Percentiles rank a stretch among this genome's conserved stretches.
These are phyloP conservation scores for Cynaeus angustus DNA, from an alignment of 2,888 invertebrate species.

Conservation along the genomic window DNA sequence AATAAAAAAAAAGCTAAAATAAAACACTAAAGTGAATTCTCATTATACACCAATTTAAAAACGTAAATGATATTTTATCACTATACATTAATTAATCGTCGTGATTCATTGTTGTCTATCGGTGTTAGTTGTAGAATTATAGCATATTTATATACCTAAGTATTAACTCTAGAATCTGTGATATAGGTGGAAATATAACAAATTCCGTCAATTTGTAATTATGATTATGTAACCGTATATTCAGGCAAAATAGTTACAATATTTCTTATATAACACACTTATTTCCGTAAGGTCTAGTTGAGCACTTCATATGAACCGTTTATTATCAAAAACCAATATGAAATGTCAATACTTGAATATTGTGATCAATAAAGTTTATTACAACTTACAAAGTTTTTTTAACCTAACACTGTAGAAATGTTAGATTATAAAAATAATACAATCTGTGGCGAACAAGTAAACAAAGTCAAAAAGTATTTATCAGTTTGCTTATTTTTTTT, in stretches of 20 bases:
- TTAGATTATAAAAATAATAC: too few species aligned
- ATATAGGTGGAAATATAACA: conserved; percentile 63
- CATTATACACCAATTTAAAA: conserved; percentile 63
- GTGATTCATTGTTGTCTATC: conserved; percentile 58
- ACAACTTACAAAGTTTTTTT: conserved; percentile 38
- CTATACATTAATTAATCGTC: conserved; percentile 58
- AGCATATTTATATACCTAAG: conserved; percentile 60
- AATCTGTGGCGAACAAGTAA: too few species aligned
- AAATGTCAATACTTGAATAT: conserved; percentile 52
- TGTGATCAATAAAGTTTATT: conserved; percentile 54
- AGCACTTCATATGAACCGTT: conserved; percentile 44
- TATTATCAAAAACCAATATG: conserved; percentile 48
- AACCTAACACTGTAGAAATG: not conserved
- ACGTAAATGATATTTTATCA: conserved; percentile 60
- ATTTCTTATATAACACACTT: conserved; percentile 47
- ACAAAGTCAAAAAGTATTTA: too few species aligned
- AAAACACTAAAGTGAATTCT: conserved; percentile 60
- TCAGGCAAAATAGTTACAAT: conserved; percentile 44
- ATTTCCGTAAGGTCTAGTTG: conserved; percentile 45
- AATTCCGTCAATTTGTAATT: conserved; percentile 64
- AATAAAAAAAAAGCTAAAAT: conserved; percentile 40
- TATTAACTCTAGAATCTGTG: conserved; percentile 65
- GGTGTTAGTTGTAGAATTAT: conserved; percentile 54
- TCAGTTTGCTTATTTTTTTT: too few species aligned
- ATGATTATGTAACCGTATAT: conserved; percentile 51